These are phyloP conservation scores for Morpho deidamia DNA, from an alignment of 2,888 invertebrate genomes.

Conservation along the genomic window DNA sequence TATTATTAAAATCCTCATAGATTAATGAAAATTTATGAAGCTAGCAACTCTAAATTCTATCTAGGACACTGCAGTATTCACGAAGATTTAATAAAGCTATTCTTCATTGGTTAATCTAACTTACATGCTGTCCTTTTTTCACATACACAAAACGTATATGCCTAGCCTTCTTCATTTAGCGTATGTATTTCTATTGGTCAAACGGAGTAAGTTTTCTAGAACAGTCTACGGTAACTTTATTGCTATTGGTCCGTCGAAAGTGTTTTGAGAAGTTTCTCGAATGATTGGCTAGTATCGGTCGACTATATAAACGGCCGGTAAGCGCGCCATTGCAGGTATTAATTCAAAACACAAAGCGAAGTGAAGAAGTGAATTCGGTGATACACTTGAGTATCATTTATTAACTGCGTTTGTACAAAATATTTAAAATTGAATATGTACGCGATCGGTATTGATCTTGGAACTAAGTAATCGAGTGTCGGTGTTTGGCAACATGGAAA, in stretches of 20 bases:
- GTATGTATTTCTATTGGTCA: slow-evolving; percentile 34
- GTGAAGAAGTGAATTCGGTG: slow-evolving; percentile 34
- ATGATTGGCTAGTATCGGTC: slow-evolving; percentile 36
- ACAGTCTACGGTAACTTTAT: slow-evolving; percentile 31
- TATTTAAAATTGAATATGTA: slow-evolving; percentile 41
- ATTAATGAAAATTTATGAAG: neutral
- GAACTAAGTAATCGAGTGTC: slow-evolving; percentile 92
- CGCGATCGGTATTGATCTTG: slow-evolving; percentile 81
- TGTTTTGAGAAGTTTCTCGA: slow-evolving; percentile 46
- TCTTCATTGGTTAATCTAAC: neutral
- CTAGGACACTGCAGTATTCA: neutral
- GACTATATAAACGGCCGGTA: slow-evolving; percentile 39
- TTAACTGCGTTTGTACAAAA: slow-evolving; percentile 13
- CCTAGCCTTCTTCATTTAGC: slow-evolving; percentile 7
- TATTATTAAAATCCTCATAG: neutral
- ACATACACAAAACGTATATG: slow-evolving; percentile 1
- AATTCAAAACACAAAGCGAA: slow-evolving; percentile 51
- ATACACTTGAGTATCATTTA: neutral
- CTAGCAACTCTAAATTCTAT: neutral
- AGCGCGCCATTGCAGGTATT: slow-evolving; percentile 55
- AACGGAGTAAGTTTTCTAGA: slow-evolving; percentile 34
- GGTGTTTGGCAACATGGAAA: slow-evolving; percentile 91
- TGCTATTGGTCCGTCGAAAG: slow-evolving; percentile 40
- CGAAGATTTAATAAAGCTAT: neutral
- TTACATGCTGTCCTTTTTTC: slow-evolving; percentile 11